Percentiles rank a stretch among this genome's conserved stretches.
Evolutionary conservation across 2,797 vertebrate genomes (phyloP).

Genomic region (Erethizon dorsatum): DNA sequence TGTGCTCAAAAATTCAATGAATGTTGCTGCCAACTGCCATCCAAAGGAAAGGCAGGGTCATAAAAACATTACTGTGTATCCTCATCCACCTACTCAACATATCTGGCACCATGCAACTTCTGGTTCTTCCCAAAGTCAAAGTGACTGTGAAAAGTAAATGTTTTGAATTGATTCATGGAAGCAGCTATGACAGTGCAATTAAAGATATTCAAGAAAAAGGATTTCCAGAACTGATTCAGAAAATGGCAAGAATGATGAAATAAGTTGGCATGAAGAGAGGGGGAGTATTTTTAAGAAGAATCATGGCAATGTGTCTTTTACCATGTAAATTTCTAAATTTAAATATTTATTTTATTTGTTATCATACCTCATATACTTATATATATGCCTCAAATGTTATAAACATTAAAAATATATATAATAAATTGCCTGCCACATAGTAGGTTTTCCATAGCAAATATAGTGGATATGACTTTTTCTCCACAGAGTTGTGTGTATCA

Average conservation of each 20-base stretch:
- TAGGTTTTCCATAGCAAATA: slow-evolving; percentile 26
- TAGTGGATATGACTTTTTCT: not conserved
- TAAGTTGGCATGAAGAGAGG: not conserved
- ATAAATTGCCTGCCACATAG: not conserved
- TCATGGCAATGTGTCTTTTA: not conserved
- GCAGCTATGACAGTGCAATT: not conserved
- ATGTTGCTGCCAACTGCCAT: not conserved
- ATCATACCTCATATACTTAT: not conserved
- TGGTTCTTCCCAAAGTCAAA: not conserved
- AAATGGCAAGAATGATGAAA: not conserved
- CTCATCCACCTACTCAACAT: not conserved
- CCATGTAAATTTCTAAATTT: not conserved
- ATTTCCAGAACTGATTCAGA: not conserved
- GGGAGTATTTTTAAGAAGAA: not conserved
- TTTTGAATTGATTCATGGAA: not conserved
- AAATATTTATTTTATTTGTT: not conserved
- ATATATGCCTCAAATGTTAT: not conserved
- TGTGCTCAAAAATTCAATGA: not conserved
- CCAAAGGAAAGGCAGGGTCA: not conserved
- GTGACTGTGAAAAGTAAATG: not conserved
- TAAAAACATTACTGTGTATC: not conserved
- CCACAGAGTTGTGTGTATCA: not conserved
- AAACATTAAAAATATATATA: not conserved
- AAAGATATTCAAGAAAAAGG: not conserved
- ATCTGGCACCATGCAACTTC: not conserved